Percentiles rank a stretch among this genome's conserved stretches.
These are phyloP conservation scores for Rhagium mordax DNA, from an alignment of 2,888 invertebrate genomes.

Conservation along the genomic window DNA sequence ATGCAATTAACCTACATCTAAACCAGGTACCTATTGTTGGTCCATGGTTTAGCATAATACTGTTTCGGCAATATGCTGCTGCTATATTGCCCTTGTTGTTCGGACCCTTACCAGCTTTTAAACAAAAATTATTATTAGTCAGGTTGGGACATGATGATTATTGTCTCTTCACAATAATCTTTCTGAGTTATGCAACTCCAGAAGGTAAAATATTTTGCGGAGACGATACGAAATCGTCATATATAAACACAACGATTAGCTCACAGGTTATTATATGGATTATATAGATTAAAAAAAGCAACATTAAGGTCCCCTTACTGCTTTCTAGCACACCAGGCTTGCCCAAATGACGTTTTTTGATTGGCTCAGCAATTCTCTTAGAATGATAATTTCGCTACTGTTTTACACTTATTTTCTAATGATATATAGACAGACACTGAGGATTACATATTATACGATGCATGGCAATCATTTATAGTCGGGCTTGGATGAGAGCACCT, in stretches of 20 bases:
- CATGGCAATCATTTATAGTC: constrained; percentile 65
- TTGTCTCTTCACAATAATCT: constrained; percentile 72
- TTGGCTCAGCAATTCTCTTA: constrained; percentile 73
- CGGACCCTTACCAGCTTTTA: constrained; percentile 72
- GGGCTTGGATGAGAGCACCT: constrained; percentile 64
- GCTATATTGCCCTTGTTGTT: constrained; percentile 65
- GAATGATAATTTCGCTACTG: constrained; percentile 57
- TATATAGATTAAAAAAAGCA: constrained; percentile 55
- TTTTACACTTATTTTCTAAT: constrained; percentile 51
- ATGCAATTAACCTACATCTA: constrained; percentile 54
- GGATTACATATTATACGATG: constrained; percentile 54
- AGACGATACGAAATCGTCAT: constrained; percentile 58
- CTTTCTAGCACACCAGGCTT: constrained; percentile 59
- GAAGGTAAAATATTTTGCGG: constrained; percentile 61
- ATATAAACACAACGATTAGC: constrained; percentile 61
- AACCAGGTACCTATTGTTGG: constrained; percentile 60
- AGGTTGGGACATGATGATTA: constrained; percentile 68
- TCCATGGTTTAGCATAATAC: constrained; percentile 57
- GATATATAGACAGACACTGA: constrained; percentile 55
- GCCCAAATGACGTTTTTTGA: constrained; percentile 68
- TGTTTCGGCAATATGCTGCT: constrained; percentile 53
- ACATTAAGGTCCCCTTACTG: constrained; percentile 66
- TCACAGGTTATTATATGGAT: constrained; percentile 44
- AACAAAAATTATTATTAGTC: constrained; percentile 60
- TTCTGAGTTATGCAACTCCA: constrained; percentile 56